A percentile compares a stretch with the other conserved stretches of the same genome.
These are phyloP conservation scores for Apus apus DNA, from an alignment of 2,113 vertebrate species.

Conservation along the genomic window DNA sequence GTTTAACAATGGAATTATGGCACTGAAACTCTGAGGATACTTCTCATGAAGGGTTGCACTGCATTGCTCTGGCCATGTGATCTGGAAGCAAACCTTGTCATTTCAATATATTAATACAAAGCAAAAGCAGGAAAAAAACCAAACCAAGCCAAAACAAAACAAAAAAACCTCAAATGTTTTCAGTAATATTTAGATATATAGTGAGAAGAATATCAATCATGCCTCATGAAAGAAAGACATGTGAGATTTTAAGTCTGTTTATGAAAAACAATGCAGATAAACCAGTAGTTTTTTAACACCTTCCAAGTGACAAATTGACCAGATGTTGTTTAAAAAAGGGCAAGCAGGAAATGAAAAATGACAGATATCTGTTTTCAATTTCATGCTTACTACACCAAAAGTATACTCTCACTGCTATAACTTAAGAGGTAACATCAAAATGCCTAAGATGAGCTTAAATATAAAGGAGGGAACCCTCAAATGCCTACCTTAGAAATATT, in stretches of 20 bases:
- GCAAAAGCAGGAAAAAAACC: background rate
- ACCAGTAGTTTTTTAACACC: background rate
- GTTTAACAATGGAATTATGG: background rate
- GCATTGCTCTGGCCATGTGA: background rate
- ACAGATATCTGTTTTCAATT: background rate
- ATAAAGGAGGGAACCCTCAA: background rate
- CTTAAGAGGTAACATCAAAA: background rate
- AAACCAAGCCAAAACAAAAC: too few relatives aligned
- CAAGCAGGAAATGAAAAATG: background rate
- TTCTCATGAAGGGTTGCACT: background rate
- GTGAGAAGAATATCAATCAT: background rate
- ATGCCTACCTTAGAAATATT: background rate
- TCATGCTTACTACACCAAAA: background rate
- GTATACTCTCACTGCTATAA: background rate
- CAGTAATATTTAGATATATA: background rate
- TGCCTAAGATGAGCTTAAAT: background rate
- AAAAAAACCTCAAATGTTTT: background rate
- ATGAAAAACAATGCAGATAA: background rate
- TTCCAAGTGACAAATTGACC: background rate
- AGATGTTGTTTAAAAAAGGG: background rate
- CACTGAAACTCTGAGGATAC: background rate
- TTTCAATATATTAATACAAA: background rate
- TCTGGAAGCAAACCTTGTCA: background rate
- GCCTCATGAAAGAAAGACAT: background rate
- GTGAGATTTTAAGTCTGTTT: background rate